Percentiles rank a stretch among this genome's conserved stretches.
phyloP scores from a whole-genome alignment of 2,797 vertebrate species.

The Numenius phaeopus region DNA sequence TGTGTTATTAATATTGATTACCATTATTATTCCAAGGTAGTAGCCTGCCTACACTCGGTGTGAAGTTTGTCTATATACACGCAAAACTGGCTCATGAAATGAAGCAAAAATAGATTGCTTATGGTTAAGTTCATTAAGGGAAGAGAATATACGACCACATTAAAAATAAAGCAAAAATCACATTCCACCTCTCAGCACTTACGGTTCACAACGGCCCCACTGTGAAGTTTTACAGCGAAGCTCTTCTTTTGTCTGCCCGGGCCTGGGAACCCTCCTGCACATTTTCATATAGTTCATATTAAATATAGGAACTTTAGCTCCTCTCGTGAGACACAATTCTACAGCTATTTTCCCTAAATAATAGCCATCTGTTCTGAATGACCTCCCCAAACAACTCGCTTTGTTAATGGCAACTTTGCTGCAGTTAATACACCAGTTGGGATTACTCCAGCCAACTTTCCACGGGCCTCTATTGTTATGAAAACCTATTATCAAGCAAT shows the following conservation, averaged over 20 bases:
- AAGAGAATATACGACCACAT: neutral
- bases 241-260: neutral
- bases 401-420: slow-evolving; percentile 44
- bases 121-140: neutral
- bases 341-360: slow-evolving; percentile 64
- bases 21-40: slow-evolving; percentile 32
- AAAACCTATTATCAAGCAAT: slow-evolving; percentile 72
- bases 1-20: slow-evolving; percentile 57
- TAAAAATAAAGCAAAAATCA: neutral
- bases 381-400: slow-evolving; percentile 56
- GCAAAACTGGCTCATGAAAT: neutral
- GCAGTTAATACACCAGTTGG: slow-evolving; percentile 26
- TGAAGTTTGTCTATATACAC: neutral
- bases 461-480: slow-evolving; percentile 53
- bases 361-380: slow-evolving; percentile 70
- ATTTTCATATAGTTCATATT: slow-evolving; percentile 44
- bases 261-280: slow-evolving; percentile 15
- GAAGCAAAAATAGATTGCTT: neutral
- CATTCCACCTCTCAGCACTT: neutral
- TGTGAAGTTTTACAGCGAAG: neutral
- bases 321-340: neutral
- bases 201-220: neutral
- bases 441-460: slow-evolving; percentile 68
- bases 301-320: slow-evolving; percentile 30
- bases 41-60: neutral